Evolutionary conservation across 2,888 invertebrate species (phyloP).

Genomic region (Metalampra italica): DNA sequence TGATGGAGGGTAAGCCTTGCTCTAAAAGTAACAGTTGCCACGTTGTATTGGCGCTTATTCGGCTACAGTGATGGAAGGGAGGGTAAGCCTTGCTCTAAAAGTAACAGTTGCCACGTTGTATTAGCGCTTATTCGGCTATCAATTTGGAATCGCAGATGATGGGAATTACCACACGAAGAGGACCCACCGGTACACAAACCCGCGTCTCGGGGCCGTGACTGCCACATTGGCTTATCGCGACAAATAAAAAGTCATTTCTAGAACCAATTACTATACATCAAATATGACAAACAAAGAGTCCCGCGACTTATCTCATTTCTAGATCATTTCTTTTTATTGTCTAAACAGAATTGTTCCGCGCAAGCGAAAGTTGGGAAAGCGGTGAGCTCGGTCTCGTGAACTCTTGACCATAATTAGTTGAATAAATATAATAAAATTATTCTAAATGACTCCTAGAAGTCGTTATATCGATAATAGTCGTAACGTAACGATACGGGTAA

Average conservation of each 20-base stretch:
- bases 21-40: too few species aligned
- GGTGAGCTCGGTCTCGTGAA: constrained; percentile 17
- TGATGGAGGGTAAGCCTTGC: too few species aligned
- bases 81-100: too few species aligned
- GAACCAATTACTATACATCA: constrained; percentile 1
- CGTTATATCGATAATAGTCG: not conserved
- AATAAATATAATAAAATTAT: constrained; percentile 9
- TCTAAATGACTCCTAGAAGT: not conserved
- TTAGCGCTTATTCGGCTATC: too few species aligned
- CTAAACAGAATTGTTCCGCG: constrained; percentile 9
- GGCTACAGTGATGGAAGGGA: too few species aligned
- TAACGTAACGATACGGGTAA: not conserved
- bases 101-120: too few species aligned
- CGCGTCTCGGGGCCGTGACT: not conserved
- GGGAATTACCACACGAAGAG: too few species aligned
- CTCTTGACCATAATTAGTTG: constrained; percentile 25
- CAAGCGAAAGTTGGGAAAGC: constrained; percentile 23
- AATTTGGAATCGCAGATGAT: too few species aligned
- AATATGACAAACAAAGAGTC: constrained; percentile 18
- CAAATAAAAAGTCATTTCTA: not conserved
- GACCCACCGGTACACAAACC: too few species aligned
- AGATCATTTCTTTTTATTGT: constrained; percentile 15
- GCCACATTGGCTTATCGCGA: not conserved
- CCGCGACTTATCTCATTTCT: constrained; percentile 16
- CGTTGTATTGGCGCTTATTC: too few species aligned